Conservation (phyloP, 2,113 vertebrate species). For the Otocyon megalotis region DNA sequence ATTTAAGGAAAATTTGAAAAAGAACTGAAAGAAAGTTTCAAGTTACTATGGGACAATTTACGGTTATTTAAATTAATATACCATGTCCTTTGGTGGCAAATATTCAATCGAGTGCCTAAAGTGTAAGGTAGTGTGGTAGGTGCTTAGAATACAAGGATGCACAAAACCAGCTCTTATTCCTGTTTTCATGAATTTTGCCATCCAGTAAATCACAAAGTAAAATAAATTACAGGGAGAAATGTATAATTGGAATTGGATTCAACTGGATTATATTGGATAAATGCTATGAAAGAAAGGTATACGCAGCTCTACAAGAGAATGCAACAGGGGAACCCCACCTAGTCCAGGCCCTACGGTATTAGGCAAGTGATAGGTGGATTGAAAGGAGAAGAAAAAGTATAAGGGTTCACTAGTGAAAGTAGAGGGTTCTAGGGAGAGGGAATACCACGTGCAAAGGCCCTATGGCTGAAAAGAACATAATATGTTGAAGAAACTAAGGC, state of each 20-base stretch:
- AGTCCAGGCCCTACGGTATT: neutral
- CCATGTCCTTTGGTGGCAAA: neutral
- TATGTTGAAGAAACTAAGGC: neutral
- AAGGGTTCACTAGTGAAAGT: neutral
- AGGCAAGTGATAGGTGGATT: neutral
- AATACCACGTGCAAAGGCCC: neutral
- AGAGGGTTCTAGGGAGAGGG: neutral
- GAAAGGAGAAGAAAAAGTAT: neutral
- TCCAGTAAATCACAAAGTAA: neutral
- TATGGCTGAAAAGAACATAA: neutral
- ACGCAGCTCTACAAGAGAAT: neutral
- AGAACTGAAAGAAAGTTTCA: neutral
- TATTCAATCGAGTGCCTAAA: neutral
- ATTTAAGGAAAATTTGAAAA: neutral
- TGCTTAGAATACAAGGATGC: neutral
- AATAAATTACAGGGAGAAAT: neutral
- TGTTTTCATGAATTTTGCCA: neutral
- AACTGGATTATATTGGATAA: accelerated
- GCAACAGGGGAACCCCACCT: neutral
- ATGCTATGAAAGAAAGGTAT: neutral
- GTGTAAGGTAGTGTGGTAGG: neutral
- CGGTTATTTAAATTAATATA: neutral
- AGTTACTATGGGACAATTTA: neutral
- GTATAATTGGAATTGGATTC: neutral
- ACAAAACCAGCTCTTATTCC: neutral